Percentiles rank a stretch among this genome's conserved stretches.
Evolutionary conservation across 2,797 vertebrate genomes (phyloP).

Genomic region (Crocodylus rhombifer): DNA sequence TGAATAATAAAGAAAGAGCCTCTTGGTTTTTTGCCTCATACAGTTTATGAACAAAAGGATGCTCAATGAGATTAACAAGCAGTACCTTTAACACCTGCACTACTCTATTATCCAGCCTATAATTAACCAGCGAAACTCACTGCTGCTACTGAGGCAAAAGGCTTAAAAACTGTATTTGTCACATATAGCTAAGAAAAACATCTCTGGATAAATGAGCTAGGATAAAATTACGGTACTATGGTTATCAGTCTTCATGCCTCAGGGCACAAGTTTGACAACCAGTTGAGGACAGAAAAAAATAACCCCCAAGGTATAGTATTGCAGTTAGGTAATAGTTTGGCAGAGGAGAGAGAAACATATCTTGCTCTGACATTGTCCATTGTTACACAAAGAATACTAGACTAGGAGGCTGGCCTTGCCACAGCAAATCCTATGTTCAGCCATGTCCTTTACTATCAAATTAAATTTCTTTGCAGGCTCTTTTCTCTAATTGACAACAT

Average conservation of each 20-base stretch:
- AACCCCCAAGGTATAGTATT: background rate
- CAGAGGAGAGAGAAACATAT: background rate
- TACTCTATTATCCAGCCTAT: constrained; percentile 22
- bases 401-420: constrained; percentile 30
- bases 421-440: constrained; percentile 4
- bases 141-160: constrained; percentile 49
- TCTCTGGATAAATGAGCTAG: background rate
- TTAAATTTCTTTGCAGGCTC: constrained; percentile 6
- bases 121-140: constrained; percentile 61
- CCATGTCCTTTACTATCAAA: background rate
- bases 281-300: background rate
- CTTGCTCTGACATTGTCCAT: background rate
- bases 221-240: background rate
- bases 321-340: background rate
- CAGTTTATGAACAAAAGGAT: constrained; percentile 4
- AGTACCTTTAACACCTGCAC: background rate
- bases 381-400: background rate
- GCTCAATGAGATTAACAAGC: constrained; percentile 29
- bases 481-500: constrained; percentile 51
- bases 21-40: constrained; percentile 6
- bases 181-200: constrained; percentile 13
- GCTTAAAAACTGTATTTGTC: constrained; percentile 51
- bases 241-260: background rate
- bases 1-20: constrained; percentile 25
- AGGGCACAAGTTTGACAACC: background rate